phyloP scores from a whole-genome alignment of 2,113 vertebrate genomes.

The Pimephales promelas region DNA sequence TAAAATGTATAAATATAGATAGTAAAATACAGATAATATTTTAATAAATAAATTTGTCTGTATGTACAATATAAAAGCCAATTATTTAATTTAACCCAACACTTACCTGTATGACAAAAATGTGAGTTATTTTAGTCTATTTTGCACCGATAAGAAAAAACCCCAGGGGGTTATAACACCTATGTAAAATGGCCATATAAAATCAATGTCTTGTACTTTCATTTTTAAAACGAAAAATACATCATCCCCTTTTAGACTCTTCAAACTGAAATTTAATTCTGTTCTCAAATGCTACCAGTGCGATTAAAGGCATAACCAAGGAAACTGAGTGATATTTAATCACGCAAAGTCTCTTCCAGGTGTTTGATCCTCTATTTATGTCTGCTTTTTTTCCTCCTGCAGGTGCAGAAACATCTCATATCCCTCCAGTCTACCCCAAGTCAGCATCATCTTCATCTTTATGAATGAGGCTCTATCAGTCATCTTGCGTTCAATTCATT shows the following conservation, averaged over 20 bases:
- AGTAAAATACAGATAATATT: no score
- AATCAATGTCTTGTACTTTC: background rate
- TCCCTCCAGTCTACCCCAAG: conserved; percentile 86
- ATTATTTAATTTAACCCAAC: background rate
- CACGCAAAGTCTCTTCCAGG: no score
- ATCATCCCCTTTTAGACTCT: background rate
- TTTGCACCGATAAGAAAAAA: no score
- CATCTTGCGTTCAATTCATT: conserved; percentile 92
- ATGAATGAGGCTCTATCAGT: conserved; percentile 94
- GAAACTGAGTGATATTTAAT: background rate
- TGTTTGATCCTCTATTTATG: background rate
- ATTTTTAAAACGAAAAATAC: background rate
- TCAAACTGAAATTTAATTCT: background rate
- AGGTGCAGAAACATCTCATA: conserved; percentile 94
- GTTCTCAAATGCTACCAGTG: background rate
- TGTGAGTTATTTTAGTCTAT: no score
- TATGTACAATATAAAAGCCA: background rate
- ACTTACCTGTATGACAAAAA: no score
- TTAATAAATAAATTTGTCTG: background rate
- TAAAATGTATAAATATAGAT: no score
- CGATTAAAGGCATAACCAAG: background rate
- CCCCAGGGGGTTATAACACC: no score
- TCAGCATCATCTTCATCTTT: conserved; percentile 98
- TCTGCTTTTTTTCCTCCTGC: conserved; percentile 24
- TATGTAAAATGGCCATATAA: background rate